Evolutionary conservation across 2,888 invertebrate species (phyloP), one percentile per base, ranked within the genome.

Genomic region (Xestoiulus laeticollis): DNA sequence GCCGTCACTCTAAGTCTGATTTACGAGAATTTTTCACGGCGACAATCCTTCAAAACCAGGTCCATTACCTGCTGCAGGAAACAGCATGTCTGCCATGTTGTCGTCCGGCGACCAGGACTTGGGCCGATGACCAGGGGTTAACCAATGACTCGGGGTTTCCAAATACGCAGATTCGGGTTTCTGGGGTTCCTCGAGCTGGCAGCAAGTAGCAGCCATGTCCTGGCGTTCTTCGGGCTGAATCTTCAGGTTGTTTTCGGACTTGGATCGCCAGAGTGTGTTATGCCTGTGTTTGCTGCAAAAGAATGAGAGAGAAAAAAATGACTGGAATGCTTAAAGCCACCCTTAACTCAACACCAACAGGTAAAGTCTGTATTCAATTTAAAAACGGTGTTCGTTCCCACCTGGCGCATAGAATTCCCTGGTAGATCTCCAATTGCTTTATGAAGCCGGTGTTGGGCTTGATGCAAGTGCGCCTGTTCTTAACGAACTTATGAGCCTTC

Each of bases 391-490:
- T 4, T 33, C 5, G 22, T 1, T 33, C 38, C 14, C 22, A 92
- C 92, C 92, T 93, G 19, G 99, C 99, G 91, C 97, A 97, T 90
- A 99, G 93, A 91, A 98, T 98, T 89, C 97, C 99, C 93, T 98
- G 96, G 92, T 99, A 99, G 16, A 97, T 98, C 93, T 97, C 97
- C 90, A 99, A 93, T 92, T 99, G 99, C 90, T 95, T 94, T 90
- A 98, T 94, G 93, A 99, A 99, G 91, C 97, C 98, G 87, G 95
- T 95, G 93, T 99, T 99, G 14, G 99, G 99, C 92, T 98, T 98
- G 90, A 99, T 97, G 92, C 98, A 98, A 91, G 94, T 96, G 38
- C 99, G 94, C 91, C 96, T 96, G 89, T 96, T 94, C 92, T 97
- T 98, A 0, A 99, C 99, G 92, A 97, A 96, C 89, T 95, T 95